Evolutionary conservation across 2,888 invertebrate species (phyloP).

Genomic region (Torymus tubicola): DNA sequence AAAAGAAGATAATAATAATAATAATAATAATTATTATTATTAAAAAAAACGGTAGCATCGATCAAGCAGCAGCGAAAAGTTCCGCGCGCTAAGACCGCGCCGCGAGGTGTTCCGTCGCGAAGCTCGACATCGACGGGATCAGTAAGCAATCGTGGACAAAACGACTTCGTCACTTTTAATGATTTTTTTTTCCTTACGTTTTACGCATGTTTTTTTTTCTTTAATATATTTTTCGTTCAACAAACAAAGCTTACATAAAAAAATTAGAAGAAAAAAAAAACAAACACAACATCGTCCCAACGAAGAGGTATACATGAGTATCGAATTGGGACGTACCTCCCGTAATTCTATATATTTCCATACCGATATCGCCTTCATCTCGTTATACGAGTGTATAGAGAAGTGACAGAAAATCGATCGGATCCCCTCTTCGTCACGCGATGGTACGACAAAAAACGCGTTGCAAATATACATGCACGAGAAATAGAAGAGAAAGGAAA

Average conservation of each 20-base stretch:
- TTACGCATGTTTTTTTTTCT: conserved; percentile 32
- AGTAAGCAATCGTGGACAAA: conserved; percentile 73
- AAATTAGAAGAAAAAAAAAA: conserved; percentile 7
- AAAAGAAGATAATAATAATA: too few relatives aligned
- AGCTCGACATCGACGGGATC: conserved; percentile 66
- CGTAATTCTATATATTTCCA: not conserved
- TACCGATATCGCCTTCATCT: conserved; percentile 9
- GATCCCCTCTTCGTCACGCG: conserved; percentile 13
- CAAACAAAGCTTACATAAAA: conserved; percentile 47
- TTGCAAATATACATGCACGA: not conserved
- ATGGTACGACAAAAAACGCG: not conserved
- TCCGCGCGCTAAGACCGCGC: conserved; percentile 68
- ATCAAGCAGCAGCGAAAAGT: conserved; percentile 70
- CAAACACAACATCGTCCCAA: not conserved
- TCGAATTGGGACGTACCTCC: conserved; percentile 48
- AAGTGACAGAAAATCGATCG: conserved; percentile 10
- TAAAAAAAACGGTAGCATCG: conserved; percentile 56
- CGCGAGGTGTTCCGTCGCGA: conserved; percentile 42
- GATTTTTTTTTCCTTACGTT: conserved; percentile 33
- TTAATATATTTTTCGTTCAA: conserved; percentile 44
- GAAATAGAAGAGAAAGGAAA: conserved; percentile 13
- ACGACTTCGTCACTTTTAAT: conserved; percentile 53
- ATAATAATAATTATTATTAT: too few relatives aligned
- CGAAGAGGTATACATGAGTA: not conserved
- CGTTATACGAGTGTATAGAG: too few relatives aligned